Evolutionary conservation across 37 sponge, comb jelly and placozoan genomes (phyloP), one percentile per base, ranked within the genome.

Genomic region (Tethya wilhelma): DNA sequence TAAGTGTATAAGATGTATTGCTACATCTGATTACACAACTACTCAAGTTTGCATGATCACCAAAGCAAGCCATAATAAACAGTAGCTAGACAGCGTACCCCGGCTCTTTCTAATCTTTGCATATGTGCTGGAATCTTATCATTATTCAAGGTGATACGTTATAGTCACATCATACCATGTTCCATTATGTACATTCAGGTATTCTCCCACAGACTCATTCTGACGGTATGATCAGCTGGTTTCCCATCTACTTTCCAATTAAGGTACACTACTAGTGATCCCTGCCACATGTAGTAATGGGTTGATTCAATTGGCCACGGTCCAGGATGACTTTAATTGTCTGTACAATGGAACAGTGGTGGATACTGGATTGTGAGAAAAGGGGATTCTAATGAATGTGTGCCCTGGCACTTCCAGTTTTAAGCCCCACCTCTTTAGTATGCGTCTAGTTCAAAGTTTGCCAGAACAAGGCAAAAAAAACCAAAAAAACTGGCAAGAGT

Each of bases 221-320:
- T 1, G 55, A 59, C 4, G 95, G 90, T n/a, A 99, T 99, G 99
- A 94, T 99, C 80, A 96, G 97, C 71, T 99, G 99, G 99, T 99
- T 99, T 56, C 96, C 99, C 56, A 87, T 99, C 59, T 96, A 78
- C 87, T 94, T 99, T 58, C 99, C 99, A 3, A 53, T 99, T 28
- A 82, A 82, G 84, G 94, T 89, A 72, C 28, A 60, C 63, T n/a
- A n/a, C n/a, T n/a, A 60, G 63, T 25, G 25, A 25, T 12, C 63
- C 63, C n/a, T n/a, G n/a, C n/a, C n/a, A n/a, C n/a, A n/a, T n/a
- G n/a, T n/a, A n/a, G 12, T 53, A 20, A 12, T 53, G 17, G 12
- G 56, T 53, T 53, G 56, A 53, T 20, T 12, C 19, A 53, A 12
- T 53, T 20, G 73, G n/a, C n/a, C n/a, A 60, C 63, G 63, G 53